Conservation (phyloP, 2,113 vertebrate species). For the Neoarius graeffei region DNA sequence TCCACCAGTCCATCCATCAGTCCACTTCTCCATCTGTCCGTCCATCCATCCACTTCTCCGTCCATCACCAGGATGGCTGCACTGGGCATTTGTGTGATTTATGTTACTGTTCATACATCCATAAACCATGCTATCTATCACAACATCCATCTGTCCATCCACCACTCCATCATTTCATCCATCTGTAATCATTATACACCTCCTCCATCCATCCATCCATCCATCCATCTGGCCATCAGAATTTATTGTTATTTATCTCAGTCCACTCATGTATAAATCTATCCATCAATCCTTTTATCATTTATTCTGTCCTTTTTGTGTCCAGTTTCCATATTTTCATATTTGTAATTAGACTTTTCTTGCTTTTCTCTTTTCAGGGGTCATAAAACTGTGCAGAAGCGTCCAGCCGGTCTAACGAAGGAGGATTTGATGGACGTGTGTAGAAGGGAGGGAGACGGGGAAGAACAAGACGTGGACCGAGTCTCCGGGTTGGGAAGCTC, state of each 20-base stretch:
- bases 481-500: slow-evolving; percentile 23
- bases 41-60: background rate
- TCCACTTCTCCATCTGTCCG: background rate
- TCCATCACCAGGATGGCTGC: background rate
- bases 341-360: background rate
- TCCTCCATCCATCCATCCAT: background rate
- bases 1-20: background rate
- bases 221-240: background rate
- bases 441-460: slow-evolving; percentile 14
- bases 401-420: slow-evolving; percentile 89
- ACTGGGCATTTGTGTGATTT: background rate
- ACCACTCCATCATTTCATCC: background rate
- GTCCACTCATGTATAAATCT: background rate
- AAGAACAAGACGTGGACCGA: slow-evolving; percentile 6
- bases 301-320: background rate
- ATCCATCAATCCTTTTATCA: background rate
- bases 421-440: slow-evolving; percentile 64
- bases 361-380: slow-evolving; percentile 72
- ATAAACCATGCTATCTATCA: background rate
- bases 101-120: background rate
- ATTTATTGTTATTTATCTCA: background rate
- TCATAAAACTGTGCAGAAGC: slow-evolving; percentile 85
- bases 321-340: background rate
- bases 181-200: background rate
- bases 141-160: background rate